phyloP scores from a whole-genome alignment of 2,113 vertebrate species.

The Lota lota region DNA sequence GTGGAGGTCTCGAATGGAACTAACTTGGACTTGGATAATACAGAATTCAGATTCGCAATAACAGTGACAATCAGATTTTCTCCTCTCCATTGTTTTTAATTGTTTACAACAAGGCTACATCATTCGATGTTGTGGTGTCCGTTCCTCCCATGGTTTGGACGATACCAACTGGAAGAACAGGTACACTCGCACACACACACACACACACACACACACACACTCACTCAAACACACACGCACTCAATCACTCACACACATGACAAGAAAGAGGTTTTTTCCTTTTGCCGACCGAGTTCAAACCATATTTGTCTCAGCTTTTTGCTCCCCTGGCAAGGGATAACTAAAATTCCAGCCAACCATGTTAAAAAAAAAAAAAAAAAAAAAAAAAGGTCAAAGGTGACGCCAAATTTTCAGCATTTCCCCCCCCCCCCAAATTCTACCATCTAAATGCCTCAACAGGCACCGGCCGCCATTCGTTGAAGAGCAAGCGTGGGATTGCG shows the following conservation, averaged over 20 bases:
- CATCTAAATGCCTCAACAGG: constrained; percentile 18
- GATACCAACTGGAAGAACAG: constrained; percentile 34
- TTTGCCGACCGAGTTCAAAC: constrained; percentile 60
- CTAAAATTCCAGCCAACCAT: constrained; percentile 72
- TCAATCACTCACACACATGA: background rate
- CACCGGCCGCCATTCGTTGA: constrained; percentile 42
- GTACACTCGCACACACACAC: background rate
- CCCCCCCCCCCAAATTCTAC: constrained; percentile 7
- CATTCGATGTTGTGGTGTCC: constrained; percentile 60
- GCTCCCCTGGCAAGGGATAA: constrained; percentile 64
- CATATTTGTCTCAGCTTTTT: constrained; percentile 37
- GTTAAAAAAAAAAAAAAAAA: constrained; percentile 50
- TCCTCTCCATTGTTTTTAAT: constrained; percentile 73
- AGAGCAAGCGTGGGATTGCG: constrained; percentile 57
- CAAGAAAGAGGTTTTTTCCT: background rate
- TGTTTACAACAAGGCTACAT: constrained; percentile 86
- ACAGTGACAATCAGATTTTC: constrained; percentile 20
- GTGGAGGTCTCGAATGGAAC: too few species aligned
- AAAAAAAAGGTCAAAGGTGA: constrained; percentile 67
- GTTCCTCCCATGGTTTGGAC: constrained; percentile 42
- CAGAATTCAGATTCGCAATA: too few species aligned
- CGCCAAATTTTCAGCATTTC: constrained; percentile 40
- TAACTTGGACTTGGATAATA: too few species aligned
- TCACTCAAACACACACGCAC: background rate
- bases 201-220: background rate